A percentile compares a stretch with the other conserved stretches of the same genome.
Conservation (phyloP, 1,140 invertebrate genomes). For the Leptinotarsa texana region DNA sequence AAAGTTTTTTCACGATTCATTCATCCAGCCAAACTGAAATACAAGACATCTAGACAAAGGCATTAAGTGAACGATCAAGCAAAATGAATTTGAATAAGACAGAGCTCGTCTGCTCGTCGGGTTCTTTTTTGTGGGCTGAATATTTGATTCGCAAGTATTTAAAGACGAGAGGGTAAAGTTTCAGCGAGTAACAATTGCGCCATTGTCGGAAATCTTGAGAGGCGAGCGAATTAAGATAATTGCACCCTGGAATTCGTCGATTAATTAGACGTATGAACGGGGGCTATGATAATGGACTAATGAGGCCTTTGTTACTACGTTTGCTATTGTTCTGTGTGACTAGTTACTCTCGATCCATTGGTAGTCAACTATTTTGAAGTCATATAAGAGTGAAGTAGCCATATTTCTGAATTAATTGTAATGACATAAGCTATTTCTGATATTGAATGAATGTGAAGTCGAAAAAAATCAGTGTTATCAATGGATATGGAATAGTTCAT, state of each 20-base stretch:
- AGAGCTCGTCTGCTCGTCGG: neutral
- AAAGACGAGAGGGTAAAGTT: constrained; percentile 5
- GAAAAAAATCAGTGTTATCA: too few species aligned
- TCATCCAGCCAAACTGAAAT: neutral
- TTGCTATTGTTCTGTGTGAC: constrained; percentile 16
- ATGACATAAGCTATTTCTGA: too few species aligned
- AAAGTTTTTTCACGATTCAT: neutral
- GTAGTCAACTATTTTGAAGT: neutral
- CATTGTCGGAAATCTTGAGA: neutral
- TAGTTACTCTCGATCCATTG: neutral
- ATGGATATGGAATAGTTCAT: too few species aligned
- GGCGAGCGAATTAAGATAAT: constrained; percentile 7
- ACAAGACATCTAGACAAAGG: constrained; percentile 1
- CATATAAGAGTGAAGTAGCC: too few species aligned
- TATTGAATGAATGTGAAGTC: too few species aligned
- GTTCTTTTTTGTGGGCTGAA: constrained; percentile 1
- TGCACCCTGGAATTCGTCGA: constrained; percentile 16
- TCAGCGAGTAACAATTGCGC: neutral
- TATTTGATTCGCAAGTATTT: constrained; percentile 16
- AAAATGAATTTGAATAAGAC: neutral
- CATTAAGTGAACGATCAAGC: constrained; percentile 18
- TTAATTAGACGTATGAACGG: constrained; percentile 32
- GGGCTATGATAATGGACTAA: constrained; percentile 15
- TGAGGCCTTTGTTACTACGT: constrained; percentile 25
- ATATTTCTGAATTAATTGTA: too few species aligned